Evolutionary conservation across 2,888 invertebrate species (phyloP).

Genomic region (Hydroisotoma schaefferi): DNA sequence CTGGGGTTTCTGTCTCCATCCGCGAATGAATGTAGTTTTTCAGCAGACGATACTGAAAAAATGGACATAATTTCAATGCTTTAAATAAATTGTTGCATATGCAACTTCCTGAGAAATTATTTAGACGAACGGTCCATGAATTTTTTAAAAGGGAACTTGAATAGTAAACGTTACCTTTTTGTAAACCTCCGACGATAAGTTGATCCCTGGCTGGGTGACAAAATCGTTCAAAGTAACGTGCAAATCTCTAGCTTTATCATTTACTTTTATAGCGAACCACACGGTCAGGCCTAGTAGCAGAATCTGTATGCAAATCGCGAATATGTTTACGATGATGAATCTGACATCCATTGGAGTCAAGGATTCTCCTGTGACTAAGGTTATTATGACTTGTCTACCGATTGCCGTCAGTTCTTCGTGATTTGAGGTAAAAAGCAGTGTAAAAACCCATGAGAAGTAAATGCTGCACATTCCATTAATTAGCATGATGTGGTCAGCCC

Average conservation of each 20-base stretch:
- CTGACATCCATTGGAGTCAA: background rate
- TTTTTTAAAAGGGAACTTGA: no score
- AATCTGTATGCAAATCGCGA: background rate
- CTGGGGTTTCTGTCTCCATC: constrained; percentile 43
- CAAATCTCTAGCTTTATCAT: constrained; percentile 37
- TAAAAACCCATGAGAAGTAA: constrained; percentile 26
- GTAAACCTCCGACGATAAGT: constrained; percentile 26
- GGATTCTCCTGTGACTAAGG: background rate
- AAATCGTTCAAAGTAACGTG: constrained; percentile 45
- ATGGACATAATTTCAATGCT: background rate
- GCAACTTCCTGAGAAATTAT: background rate
- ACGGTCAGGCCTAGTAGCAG: constrained; percentile 24
- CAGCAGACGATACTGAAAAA: constrained; percentile 36
- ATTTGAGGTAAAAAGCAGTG: constrained; percentile 2
- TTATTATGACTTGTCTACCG: constrained; percentile 7
- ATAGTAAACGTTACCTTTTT: constrained; percentile 25
- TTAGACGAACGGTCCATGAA: no score
- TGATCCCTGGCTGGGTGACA: constrained; percentile 12
- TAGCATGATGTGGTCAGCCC: constrained; percentile 29
- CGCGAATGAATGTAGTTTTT: constrained; percentile 42
- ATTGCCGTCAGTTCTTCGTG: background rate
- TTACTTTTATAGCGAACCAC: constrained; percentile 37
- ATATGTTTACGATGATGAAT: constrained; percentile 1
- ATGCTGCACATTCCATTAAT: constrained; percentile 30
- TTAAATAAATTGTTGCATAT: background rate